Base-by-base conservation (phyloP, 2,797 vertebrate species). In the Erethizon dorsatum region DNA sequence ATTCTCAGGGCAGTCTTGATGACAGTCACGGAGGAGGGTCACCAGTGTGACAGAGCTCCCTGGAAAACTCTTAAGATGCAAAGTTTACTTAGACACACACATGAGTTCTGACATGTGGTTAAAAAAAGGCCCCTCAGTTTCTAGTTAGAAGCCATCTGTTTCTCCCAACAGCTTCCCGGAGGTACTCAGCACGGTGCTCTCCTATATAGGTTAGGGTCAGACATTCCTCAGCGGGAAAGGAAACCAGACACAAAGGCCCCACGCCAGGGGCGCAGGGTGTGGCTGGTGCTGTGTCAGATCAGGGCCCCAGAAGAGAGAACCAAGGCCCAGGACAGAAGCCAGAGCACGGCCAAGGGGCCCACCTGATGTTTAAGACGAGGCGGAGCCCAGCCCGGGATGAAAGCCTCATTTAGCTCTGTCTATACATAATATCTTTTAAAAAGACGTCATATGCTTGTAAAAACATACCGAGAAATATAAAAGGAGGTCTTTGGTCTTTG, bases 151-250 rank as follows among this genome's bases (percentile, higher is more conserved):
- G n/a, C 9, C 28, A 15, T 6, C 5, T 5, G 26, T 20, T 83
- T 12, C 41, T 41, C 26, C 37, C 50, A 20, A 2, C 26, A 50
- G 37, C 26, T 12, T 20, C 56, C 31, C 0, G 3, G 65, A 31
- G 54, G 37, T 0, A 2, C 37, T 65, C 24, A 0, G 80, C 22
- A 0, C 0, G 5, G 50, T 1, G 3, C 9, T 0, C 0, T 5
- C 61, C 73, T 28, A 6, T 47, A 33, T 0, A 33, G 63, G 17
- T 1, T 50, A 6, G 8, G 56, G 73, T 47, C 10, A 24, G 15
- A 20, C 0, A 0, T 0, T 8, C 1, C 0, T 1, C 28, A 41
- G 33, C 0, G 7, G 6, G 78, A 56, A 82, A 24, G 67, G 54
- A 57, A 24, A 17, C 24, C 31, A 26, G 59, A 8, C 1, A 5